Base-by-base conservation (phyloP, 1,140 invertebrate genomes). In the Helicoverpa armigera region DNA sequence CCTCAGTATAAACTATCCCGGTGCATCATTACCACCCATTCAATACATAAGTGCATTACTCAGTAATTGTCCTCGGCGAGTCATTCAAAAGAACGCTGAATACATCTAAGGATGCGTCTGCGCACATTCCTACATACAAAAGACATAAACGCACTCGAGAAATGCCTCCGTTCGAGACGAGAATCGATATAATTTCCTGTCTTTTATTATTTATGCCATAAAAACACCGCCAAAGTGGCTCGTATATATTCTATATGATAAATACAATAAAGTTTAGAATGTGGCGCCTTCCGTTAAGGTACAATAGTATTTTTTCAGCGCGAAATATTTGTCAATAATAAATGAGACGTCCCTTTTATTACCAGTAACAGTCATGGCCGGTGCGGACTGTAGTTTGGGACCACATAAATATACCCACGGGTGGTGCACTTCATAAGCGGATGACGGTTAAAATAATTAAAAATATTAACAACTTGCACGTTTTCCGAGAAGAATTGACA, bases 301-400 rank as follows among this genome's bases (percentile, higher is more conserved):
- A 82, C 56, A 75, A 88, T 88, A 67, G 83, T 89, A 43, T 43
- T 89, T 90, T 90, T 92, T 91, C 82, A 83, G 82, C 85, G 91
- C 90, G 90, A 94, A 94, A 94, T 93, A 93, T 94, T 93, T 94
- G 92, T 94, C 90, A 94, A 93, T 92, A 94, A 94, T 94, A 94
- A 94, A 93, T 94, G 91, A 94, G 91, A 93, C 91, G 90, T 94
- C 88, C 90, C 88, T 94, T 94, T 94, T 93, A 94, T 93, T 91
- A 88, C 86, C 81, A 81, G 82, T 85, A 91, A 91, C 88, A 90
- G 91, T 91, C 87, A 90, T 89, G 83, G 88, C 80, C 83, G 82
- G 77, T 84, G 86, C 85, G 83, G 86, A 88, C 83, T 86, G 81
- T 86, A 89, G 87, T 89, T 87, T 89, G 88, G 85, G 86, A 85